Evolutionary conservation across 2,888 invertebrate species (phyloP).

Genomic region (Iselma pallidipennis): DNA sequence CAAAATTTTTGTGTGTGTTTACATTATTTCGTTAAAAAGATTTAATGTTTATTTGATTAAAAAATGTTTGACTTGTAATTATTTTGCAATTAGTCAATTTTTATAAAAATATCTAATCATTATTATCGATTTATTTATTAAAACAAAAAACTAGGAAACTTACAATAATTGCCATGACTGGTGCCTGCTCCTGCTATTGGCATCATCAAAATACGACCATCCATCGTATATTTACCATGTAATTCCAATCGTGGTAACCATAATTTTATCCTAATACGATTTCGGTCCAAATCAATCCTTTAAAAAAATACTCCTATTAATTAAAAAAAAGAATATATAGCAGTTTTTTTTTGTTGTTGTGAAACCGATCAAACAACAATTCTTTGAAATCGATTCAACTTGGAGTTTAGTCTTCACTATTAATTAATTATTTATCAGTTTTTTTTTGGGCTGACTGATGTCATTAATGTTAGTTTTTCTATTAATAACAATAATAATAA

Average conservation of each 20-base stretch:
- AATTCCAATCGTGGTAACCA: conserved; percentile 67
- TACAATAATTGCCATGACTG: conserved; percentile 71
- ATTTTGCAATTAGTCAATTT: conserved; percentile 1
- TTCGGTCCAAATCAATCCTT: conserved; percentile 63
- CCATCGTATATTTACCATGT: conserved; percentile 67
- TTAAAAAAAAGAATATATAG: too few relatives aligned
- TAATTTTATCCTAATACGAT: conserved; percentile 64
- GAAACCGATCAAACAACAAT: too few relatives aligned
- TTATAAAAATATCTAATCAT: neutral
- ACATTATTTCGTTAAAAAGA: neutral
- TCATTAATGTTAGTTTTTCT: too few relatives aligned
- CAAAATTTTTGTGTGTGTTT: neutral
- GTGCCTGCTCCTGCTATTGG: conserved; percentile 71
- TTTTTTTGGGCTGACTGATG: too few relatives aligned
- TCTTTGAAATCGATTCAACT: neutral
- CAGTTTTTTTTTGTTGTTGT: too few relatives aligned
- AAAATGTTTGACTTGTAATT: neutral
- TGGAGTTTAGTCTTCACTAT: too few relatives aligned
- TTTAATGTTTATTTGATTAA: neutral
- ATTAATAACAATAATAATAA: too few relatives aligned
- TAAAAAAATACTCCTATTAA: too few relatives aligned
- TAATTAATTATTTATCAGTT: neutral
- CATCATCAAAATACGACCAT: conserved; percentile 73
- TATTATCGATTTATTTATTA: neutral
- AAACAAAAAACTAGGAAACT: conserved; percentile 48